phyloP scores from a whole-genome alignment of 2,888 invertebrate genomes.

The Chymomyza fuscimana region DNA sequence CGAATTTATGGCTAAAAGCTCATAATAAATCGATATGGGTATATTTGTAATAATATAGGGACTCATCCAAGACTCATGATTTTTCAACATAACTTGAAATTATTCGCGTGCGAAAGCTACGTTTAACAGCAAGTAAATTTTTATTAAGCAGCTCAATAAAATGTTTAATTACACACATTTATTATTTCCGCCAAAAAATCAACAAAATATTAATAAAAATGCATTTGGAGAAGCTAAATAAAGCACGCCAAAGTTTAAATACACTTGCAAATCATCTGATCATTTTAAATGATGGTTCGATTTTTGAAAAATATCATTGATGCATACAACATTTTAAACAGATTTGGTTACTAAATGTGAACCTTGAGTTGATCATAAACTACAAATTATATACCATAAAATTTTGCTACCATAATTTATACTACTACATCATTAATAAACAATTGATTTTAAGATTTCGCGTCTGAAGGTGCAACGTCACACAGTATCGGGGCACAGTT shows the following conservation, averaged over 20 bases:
- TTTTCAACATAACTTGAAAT: slow-evolving; percentile 5
- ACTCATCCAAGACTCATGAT: neutral
- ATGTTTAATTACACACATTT: slow-evolving; percentile 60
- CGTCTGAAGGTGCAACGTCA: too few species aligned
- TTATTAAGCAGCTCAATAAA: slow-evolving; percentile 47
- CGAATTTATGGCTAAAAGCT: neutral
- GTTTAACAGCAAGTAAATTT: slow-evolving; percentile 52
- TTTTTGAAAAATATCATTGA: neutral
- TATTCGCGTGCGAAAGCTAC: slow-evolving; percentile 47
- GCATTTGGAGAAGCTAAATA: neutral
- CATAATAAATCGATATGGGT: neutral
- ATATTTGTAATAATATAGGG: slow-evolving; percentile 2
- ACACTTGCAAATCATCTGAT: neutral
- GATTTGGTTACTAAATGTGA: too few species aligned
- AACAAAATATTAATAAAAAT: neutral
- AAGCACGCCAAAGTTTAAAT: neutral
- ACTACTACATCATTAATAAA: too few species aligned
- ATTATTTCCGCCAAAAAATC: slow-evolving; percentile 23
- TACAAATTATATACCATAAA: too few species aligned
- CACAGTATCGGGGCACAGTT: too few species aligned
- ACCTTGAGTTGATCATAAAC: too few species aligned
- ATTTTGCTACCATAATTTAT: too few species aligned
- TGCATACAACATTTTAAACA: neutral
- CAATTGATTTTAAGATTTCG: too few species aligned
- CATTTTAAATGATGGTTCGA: neutral